These are phyloP conservation scores for Neodiprion virginianus DNA, from an alignment of 1,140 invertebrate species.

Conservation along the genomic window DNA sequence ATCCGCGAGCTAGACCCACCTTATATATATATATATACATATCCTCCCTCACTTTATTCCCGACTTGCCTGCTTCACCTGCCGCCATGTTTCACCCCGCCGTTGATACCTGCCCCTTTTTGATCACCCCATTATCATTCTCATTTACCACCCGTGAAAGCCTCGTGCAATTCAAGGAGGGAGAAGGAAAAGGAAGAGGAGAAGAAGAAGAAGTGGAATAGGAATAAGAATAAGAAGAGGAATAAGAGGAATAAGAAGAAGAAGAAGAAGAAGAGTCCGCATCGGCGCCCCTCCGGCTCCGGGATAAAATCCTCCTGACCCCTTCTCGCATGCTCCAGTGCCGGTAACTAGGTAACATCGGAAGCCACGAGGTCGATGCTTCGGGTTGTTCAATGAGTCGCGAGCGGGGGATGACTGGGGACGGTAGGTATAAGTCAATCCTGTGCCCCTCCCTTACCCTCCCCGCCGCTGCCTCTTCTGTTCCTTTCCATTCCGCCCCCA, in stretches of 20 bases:
- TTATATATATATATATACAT: too few species aligned
- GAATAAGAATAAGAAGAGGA: not conserved
- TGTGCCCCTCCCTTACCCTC: too few species aligned
- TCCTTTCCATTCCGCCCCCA: too few species aligned
- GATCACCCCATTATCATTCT: conserved; percentile 2
- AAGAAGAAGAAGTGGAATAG: too few species aligned
- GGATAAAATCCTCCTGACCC: not conserved
- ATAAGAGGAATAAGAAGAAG: too few species aligned
- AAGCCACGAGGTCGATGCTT: not conserved
- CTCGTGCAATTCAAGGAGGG: not conserved
- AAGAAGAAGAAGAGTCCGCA: not conserved
- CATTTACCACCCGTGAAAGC: conserved; percentile 1
- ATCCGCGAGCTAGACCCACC: too few species aligned
- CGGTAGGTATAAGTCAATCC: not conserved
- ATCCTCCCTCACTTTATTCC: too few species aligned
- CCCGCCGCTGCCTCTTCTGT: too few species aligned
- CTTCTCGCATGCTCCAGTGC: not conserved
- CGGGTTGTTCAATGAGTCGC: not conserved
- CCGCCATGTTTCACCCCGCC: not conserved
- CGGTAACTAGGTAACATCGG: conserved; percentile 2
- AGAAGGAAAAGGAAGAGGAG: too few species aligned
- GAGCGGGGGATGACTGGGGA: not conserved
- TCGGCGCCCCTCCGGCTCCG: not conserved
- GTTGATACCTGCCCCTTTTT: not conserved
- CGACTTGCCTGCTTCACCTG: not conserved